A percentile compares a stretch with the other conserved stretches of the same genome.
These are phyloP conservation scores for Heliconius erato DNA, from an alignment of 2,888 invertebrate genomes.

Conservation along the genomic window DNA sequence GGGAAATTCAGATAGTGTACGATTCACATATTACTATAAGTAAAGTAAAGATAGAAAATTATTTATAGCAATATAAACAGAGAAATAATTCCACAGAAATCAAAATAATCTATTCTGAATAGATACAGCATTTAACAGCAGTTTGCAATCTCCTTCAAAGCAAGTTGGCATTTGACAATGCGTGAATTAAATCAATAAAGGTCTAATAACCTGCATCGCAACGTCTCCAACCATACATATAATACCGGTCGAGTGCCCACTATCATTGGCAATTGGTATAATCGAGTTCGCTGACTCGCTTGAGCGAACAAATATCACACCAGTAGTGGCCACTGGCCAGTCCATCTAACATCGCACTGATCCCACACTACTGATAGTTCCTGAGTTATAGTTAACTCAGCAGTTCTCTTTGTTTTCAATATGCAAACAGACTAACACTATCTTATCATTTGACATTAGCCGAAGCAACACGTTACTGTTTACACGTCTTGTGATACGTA, in stretches of 20 bases:
- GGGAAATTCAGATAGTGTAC: neutral
- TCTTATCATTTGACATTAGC: slow-evolving; percentile 79
- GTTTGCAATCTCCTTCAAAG: slow-evolving; percentile 2
- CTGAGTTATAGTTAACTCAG: slow-evolving; percentile 38
- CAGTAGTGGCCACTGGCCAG: slow-evolving; percentile 29
- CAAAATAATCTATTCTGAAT: neutral
- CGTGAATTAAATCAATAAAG: slow-evolving; percentile 40
- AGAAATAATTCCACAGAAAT: neutral
- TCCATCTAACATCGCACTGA: slow-evolving; percentile 42
- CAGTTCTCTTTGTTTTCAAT: slow-evolving; percentile 66
- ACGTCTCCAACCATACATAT: slow-evolving; percentile 42
- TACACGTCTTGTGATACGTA: slow-evolving; percentile 63
- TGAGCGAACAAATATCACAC: slow-evolving; percentile 47
- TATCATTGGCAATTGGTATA: slow-evolving; percentile 69
- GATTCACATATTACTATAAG: neutral
- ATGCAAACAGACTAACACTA: slow-evolving; percentile 69
- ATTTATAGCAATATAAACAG: neutral
- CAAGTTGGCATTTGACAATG: slow-evolving; percentile 26
- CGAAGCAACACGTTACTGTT: slow-evolving; percentile 63
- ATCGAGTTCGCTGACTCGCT: slow-evolving; percentile 67
- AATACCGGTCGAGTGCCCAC: slow-evolving; percentile 48
- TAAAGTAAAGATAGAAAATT: neutral
- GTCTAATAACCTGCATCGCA: slow-evolving; percentile 45
- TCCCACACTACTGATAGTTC: slow-evolving; percentile 35
- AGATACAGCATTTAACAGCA: too few species aligned